These are phyloP conservation scores for Chymomyza caudatula DNA, from an alignment of 2,888 invertebrate genomes.

Conservation along the genomic window DNA sequence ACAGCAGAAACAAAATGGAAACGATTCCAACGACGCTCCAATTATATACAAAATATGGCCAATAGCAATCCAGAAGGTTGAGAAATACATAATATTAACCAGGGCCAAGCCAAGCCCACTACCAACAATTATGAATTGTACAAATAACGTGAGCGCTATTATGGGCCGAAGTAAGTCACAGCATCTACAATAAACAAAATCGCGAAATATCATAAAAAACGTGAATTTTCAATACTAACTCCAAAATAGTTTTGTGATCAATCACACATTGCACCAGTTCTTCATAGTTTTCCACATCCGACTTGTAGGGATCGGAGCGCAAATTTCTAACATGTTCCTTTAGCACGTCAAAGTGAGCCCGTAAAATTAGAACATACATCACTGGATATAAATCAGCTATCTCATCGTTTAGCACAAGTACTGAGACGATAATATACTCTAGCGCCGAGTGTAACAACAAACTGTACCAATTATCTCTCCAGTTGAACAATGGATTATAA, in stretches of 20 bases:
- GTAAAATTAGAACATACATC: slow-evolving; percentile 21
- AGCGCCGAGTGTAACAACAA: slow-evolving; percentile 19
- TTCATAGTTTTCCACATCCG: slow-evolving; percentile 27
- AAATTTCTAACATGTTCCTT: slow-evolving; percentile 21
- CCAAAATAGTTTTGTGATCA: slow-evolving; percentile 41
- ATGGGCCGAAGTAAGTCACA: slow-evolving; percentile 26
- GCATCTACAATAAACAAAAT: slow-evolving; percentile 17
- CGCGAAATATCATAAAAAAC: neutral
- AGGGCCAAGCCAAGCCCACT: slow-evolving; percentile 27
- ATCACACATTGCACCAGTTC: slow-evolving; percentile 43
- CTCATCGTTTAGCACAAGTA: slow-evolving; percentile 8
- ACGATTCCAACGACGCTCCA: slow-evolving; percentile 32
- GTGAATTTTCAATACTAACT: no score
- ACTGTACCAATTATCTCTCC: neutral
- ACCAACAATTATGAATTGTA: slow-evolving; percentile 45
- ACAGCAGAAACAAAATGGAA: slow-evolving; percentile 46
- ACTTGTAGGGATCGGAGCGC: slow-evolving; percentile 18
- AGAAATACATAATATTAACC: slow-evolving; percentile 44
- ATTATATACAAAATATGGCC: slow-evolving; percentile 21
- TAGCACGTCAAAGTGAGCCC: slow-evolving; percentile 27
- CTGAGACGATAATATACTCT: slow-evolving; percentile 1
- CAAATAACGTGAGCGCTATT: slow-evolving; percentile 34
- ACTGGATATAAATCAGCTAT: slow-evolving; percentile 26
- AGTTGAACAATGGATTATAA: slow-evolving; percentile 36
- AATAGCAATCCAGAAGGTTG: slow-evolving; percentile 25